Base-by-base conservation (phyloP, 2,888 invertebrate species). In the Drosophila gaucha region DNA sequence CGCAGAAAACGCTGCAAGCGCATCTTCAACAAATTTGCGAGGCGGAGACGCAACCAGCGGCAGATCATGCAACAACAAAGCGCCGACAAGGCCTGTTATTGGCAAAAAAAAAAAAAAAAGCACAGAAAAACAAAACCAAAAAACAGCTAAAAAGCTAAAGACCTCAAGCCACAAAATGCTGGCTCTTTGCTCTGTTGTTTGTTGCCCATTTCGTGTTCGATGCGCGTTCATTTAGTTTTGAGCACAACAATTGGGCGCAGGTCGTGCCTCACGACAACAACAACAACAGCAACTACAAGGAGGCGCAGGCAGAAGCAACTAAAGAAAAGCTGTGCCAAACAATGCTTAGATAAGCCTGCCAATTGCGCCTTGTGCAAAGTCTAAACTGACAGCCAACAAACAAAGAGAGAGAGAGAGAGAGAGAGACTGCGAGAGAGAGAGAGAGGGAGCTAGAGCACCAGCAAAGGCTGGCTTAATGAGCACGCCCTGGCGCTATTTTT, bases 401-500 rank as follows among this genome's bases (percentile, higher is more conserved):
- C 6, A 22, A 2, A 30, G 20, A 2, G 9, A 20, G 43, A 24
- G 33, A 8, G 14, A 24, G 6, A 43, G 16, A 28, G 6, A 18
- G 12, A n/a, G 1, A 8, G 20, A 33, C 14, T 33, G 47, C 16
- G 31, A 12, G n/a, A 16, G 16, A 18, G 20, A 22, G 14, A 14
- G 46, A 46, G 26, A 30, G 44, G 10, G n/a, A 3, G 0, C 44
- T 58, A 26, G 31, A 44, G 39, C 26, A n/a, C 16, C 47, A 50
- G 28, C 47, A 28, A 39, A 43, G 57, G 50, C 68, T 58, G 78
- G 62, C 62, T 74, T 85, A 82, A 82, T 82, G 83, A 87, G 82
- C 86, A 82, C 82, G 88, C 83, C 82, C 88, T 82, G 88, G 88
- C 82, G 88, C 88, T 88, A 88, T 88, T 82, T 82, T 82, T 88